Evolutionary conservation across 1,140 invertebrate genomes (phyloP), one percentile per base, ranked within the genome.

Genomic region (Heliconius melpomene): DNA sequence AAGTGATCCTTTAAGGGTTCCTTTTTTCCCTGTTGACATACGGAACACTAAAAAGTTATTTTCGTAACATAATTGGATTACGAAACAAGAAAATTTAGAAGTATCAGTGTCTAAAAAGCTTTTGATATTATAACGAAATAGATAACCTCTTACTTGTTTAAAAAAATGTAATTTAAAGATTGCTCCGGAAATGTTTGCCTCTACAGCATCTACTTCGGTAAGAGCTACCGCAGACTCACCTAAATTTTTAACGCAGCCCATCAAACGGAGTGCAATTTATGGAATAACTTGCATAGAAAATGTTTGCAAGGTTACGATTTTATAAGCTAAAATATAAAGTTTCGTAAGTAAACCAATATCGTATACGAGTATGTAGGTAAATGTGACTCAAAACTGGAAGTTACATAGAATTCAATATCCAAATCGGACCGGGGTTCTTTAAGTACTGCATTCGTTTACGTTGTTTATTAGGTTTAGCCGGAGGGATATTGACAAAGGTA

Each of bases 221-320:
- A 75, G 70, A 80, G 78, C 78, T 73, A 78, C 84, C 74, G 80
- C 84, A 85, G 79, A 78, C 72, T 78, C 80, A 76, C 79, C 79
- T 85, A 85, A 75, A 85, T 85, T 85, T 86, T 86, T 84, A 86
- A 84, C 79, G 75, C 50, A 78, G 40, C 74, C 72, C 80, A 87
- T 85, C 81, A 87, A 85, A 82, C 79, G 73, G 84, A 87, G 86
- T 87, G 86, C 84, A 87, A 86, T 87, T 85, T 87, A 87, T 87
- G 81, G 84, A 87, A 87, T 84, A 80, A 81, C 79, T 78, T 81
- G 76, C 75, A 78, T 81, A 81, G 72, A 81, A 78, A 78, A 71
- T 78, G 60, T 74, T 75, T 76, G 72, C 72, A 72, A 40, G 50
- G 36, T 54, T 82, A 70, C 74, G 70, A 70, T 73, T 76, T 76